A percentile compares a stretch with the other conserved stretches of the same genome.
Conservation (phyloP, 53 echinoderm and acorn worm genomes). For the Patiria pectinifera region DNA sequence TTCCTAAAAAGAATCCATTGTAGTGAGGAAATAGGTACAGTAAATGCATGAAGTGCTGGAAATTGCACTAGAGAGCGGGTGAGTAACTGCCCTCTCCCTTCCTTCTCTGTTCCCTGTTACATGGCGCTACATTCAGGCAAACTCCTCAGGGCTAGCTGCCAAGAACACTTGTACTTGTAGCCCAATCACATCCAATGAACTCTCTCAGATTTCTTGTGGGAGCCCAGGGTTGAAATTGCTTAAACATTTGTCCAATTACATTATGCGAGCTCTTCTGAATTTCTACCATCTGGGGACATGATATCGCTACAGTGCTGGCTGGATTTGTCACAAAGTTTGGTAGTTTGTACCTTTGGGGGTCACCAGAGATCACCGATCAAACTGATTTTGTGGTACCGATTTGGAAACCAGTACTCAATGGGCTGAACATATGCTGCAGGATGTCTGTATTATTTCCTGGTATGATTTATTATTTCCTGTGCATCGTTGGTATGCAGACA, state of each 20-base stretch:
- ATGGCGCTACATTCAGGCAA: background rate
- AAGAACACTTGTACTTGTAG: background rate
- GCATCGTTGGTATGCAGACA: background rate
- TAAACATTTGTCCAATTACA: background rate
- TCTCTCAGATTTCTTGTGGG: background rate
- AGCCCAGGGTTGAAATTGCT: slow-evolving; percentile 11
- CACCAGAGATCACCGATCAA: background rate
- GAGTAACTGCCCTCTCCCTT: too few species aligned
- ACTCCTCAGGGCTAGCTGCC: background rate
- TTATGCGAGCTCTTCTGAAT: background rate
- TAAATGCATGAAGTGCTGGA: too few species aligned
- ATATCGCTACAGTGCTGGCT: background rate
- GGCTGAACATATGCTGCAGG: slow-evolving; percentile 12
- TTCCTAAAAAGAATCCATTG: too few species aligned
- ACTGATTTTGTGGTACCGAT: background rate
- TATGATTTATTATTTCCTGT: slow-evolving; percentile 13
- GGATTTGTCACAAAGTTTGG: background rate
- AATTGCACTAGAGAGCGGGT: too few species aligned
- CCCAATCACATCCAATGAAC: background rate
- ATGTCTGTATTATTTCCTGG: slow-evolving; percentile 4
- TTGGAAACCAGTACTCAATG: background rate
- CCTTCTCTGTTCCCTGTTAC: too few species aligned
- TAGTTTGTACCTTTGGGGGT: background rate
- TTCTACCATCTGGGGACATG: background rate
- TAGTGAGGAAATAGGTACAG: too few species aligned